These are phyloP conservation scores for Hyposoter didymator DNA, from an alignment of 2,888 invertebrate species.

Conservation along the genomic window DNA sequence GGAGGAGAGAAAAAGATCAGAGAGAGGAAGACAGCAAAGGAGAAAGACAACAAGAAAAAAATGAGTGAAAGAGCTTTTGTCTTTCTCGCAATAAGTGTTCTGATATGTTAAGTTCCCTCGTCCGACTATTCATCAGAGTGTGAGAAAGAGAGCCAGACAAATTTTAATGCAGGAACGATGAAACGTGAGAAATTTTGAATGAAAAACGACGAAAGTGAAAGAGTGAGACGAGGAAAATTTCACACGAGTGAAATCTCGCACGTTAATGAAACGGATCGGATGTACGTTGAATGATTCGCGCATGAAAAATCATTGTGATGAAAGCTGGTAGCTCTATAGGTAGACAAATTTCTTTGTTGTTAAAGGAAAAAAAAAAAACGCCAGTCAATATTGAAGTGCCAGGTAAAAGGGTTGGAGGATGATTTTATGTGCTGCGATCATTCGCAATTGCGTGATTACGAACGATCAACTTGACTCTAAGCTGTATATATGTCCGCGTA, in stretches of 20 bases:
- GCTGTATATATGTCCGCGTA: conserved; percentile 4
- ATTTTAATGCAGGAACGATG: conserved; percentile 13
- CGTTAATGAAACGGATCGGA: conserved; percentile 64
- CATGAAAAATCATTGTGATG: conserved; percentile 5
- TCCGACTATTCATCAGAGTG: conserved; percentile 29
- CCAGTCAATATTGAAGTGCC: not conserved
- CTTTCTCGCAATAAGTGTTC: conserved; percentile 19
- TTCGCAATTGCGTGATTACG: conserved; percentile 30
- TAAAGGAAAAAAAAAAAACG: not conserved
- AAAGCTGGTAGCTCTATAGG: conserved; percentile 15
- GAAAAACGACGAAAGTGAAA: conserved; percentile 63
- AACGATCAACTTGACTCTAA: conserved; percentile 43
- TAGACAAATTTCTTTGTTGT: conserved; percentile 46
- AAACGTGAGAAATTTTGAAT: conserved; percentile 60
- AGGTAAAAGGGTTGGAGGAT: conserved; percentile 16
- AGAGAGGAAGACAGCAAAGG: not conserved
- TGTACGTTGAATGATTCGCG: not conserved
- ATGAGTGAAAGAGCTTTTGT: conserved; percentile 51
- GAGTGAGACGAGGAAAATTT: conserved; percentile 53
- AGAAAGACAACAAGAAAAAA: conserved; percentile 5
- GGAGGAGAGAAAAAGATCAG: conserved; percentile 9
- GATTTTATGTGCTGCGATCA: conserved; percentile 37
- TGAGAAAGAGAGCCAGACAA: conserved; percentile 5
- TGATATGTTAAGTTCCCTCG: conserved; percentile 43
- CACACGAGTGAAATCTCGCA: conserved; percentile 64